A percentile compares a stretch with the other conserved stretches of the same genome.
Evolutionary conservation across 2,888 invertebrate species (phyloP).

Genomic region (Cephus runcator): DNA sequence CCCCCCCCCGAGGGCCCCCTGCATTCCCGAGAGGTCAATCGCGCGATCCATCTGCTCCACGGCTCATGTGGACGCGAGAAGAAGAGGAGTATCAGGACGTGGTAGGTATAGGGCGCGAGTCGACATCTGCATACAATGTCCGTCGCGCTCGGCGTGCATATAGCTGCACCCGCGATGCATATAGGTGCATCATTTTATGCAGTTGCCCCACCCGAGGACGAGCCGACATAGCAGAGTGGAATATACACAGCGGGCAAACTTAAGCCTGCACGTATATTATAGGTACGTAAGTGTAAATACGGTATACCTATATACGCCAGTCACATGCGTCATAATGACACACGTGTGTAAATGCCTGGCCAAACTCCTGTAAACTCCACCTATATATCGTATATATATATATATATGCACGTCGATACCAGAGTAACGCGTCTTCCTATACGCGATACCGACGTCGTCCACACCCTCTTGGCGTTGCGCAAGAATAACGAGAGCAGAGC

Average conservation of each 20-base stretch:
- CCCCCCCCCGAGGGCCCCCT: not conserved
- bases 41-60: constrained; percentile 34
- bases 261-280: not conserved
- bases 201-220: not conserved
- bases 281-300: not conserved
- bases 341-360: not conserved
- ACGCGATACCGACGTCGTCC: not conserved
- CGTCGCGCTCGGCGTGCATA: constrained; percentile 14
- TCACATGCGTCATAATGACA: not conserved
- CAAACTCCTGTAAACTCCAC: not conserved
- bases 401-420: no score
- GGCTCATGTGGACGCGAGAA: constrained; percentile 5
- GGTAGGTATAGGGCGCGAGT: not conserved
- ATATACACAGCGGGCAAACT: not conserved
- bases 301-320: not conserved
- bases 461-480: not conserved
- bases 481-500: not conserved
- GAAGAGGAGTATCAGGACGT: not conserved
- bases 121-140: constrained; percentile 48
- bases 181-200: not conserved
- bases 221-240: not conserved
- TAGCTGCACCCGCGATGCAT: not conserved
- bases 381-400: not conserved
- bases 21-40: constrained; percentile 47
- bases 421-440: no score